These are phyloP conservation scores for Leucoptera coffeella DNA, from an alignment of 2,888 invertebrate species.

Conservation along the genomic window DNA sequence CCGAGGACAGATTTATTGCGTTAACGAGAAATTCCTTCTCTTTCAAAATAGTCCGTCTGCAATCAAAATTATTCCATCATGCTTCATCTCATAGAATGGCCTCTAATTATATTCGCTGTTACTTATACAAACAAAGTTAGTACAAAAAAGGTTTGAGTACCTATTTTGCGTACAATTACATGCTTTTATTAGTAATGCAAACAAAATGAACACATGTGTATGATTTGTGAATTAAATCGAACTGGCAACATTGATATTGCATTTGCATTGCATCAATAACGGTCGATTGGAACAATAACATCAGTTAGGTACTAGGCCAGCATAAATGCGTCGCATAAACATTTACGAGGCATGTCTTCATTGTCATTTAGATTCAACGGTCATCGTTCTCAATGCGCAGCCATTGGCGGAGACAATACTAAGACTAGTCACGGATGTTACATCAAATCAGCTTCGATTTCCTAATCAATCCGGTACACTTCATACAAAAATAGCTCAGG, in stretches of 20 bases:
- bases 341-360: too few relatives aligned
- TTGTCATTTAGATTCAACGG: constrained; percentile 30
- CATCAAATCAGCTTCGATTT: too few relatives aligned
- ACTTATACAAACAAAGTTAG: too few relatives aligned
- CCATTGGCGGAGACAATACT: constrained; percentile 44
- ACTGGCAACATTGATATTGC: neutral
- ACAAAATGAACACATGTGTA: too few relatives aligned
- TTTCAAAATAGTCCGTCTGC: constrained; percentile 8
- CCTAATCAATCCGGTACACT: constrained; percentile 20
- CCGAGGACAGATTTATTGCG: constrained; percentile 40
- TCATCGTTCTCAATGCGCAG: constrained; percentile 39
- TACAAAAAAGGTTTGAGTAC: too few relatives aligned
- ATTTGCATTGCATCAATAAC: neutral
- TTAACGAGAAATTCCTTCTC: constrained; percentile 21
- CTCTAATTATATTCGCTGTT: too few relatives aligned
- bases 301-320: constrained; percentile 1
- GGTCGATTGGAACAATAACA: constrained; percentile 1
- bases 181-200: too few relatives aligned
- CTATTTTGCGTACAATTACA: too few relatives aligned
- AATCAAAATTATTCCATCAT: too few relatives aligned
- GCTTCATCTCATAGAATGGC: too few relatives aligned
- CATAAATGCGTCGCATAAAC: too few relatives aligned
- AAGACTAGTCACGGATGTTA: constrained; percentile 10
- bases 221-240: too few relatives aligned
- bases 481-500: constrained; percentile 7